Conservation (phyloP, 2,888 invertebrate genomes). For the Marronus borbonicus region DNA sequence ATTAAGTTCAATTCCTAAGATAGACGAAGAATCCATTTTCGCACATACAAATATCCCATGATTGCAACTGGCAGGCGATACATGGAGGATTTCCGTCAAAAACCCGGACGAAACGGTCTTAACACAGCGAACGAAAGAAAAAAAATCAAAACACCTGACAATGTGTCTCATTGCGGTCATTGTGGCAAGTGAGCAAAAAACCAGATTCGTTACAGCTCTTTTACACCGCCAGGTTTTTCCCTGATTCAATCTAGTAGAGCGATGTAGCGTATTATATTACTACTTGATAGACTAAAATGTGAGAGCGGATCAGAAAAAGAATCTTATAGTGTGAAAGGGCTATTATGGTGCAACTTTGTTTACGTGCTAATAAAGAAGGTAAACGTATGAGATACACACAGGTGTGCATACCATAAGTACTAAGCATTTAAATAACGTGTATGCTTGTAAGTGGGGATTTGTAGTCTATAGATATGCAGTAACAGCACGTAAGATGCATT, state of each 20-base stretch:
- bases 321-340: no score
- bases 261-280: no score
- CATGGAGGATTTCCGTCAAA: constrained; percentile 7
- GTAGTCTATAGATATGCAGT: neutral
- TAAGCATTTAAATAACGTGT: constrained; percentile 38
- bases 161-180: constrained; percentile 48
- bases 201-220: constrained; percentile 49
- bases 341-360: constrained; percentile 49
- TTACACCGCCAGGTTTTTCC: no score
- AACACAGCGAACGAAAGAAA: constrained; percentile 31
- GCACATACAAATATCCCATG: neutral
- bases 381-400: constrained; percentile 53
- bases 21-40: no score
- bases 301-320: no score
- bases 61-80: neutral
- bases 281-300: no score
- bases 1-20: no score
- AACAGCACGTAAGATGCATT: constrained; percentile 4
- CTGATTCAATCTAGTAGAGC: no score
- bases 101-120: constrained; percentile 4
- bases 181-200: constrained; percentile 53
- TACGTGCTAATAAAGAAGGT: constrained; percentile 53
- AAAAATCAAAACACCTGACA: constrained; percentile 48
- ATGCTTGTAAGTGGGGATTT: neutral
- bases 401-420: constrained; percentile 45